phyloP scores from a whole-genome alignment of 2,888 invertebrate genomes.

The Andrena bicolor region DNA sequence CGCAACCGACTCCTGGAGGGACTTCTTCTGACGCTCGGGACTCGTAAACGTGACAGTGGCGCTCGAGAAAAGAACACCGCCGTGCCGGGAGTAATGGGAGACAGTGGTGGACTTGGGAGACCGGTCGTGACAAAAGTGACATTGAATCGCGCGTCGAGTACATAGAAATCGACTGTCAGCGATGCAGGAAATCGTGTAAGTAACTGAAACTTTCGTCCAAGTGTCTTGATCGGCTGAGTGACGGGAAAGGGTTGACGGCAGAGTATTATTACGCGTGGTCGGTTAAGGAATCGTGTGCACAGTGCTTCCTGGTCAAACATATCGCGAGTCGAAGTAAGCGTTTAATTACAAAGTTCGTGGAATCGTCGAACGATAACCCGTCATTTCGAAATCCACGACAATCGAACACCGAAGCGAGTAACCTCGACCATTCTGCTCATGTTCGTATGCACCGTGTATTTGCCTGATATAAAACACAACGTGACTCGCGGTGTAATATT shows the following conservation, averaged over 20 bases:
- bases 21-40: constrained; percentile 4
- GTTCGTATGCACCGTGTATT: constrained; percentile 9
- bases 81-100: constrained; percentile 32
- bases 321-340: no score
- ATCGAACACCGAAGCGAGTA: background rate
- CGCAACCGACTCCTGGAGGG: background rate
- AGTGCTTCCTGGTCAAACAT: background rate
- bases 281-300: background rate
- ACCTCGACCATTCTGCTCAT: background rate
- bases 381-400: constrained; percentile 8
- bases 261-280: background rate
- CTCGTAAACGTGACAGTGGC: constrained; percentile 47
- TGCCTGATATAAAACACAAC: constrained; percentile 46
- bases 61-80: background rate
- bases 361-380: background rate
- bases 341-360: background rate
- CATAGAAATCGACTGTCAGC: constrained; percentile 15
- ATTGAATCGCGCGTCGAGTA: constrained; percentile 10
- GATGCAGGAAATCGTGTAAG: constrained; percentile 56
- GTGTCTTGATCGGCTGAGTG: background rate
- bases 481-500: constrained; percentile 63
- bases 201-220: constrained; percentile 21
- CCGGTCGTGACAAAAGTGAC: constrained; percentile 20
- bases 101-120: background rate
- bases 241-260: background rate